Base-by-base conservation (phyloP, 1,140 invertebrate species). In the Muscidifurax raptorellus region DNA sequence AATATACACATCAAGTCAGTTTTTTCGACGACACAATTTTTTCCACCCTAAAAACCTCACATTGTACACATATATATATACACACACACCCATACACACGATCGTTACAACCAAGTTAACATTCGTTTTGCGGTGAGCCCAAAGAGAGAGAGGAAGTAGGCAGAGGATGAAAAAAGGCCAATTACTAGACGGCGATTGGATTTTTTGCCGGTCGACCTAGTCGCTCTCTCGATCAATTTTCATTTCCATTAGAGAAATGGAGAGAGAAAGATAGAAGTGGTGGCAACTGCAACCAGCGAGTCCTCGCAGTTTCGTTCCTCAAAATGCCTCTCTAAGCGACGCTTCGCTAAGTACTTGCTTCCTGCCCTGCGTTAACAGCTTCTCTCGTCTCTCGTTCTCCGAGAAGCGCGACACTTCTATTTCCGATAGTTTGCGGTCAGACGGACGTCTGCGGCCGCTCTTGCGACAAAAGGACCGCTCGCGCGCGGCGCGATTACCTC, bases 351-450 rank as follows among this genome's bases (percentile, higher is more conserved):
- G 84, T 88, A 86, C 86, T 87, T 85, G 85, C 90, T 92, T 91
- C 91, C 91, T 92, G 90, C 84, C 89, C 80, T 66, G 27, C 22
- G 32, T 47, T 76, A 30, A 75, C 30, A 40, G 72, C 32, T n/a
- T 75, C 72, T 32, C 30, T 30, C 78, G 87, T 87, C 88, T n/a
- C n/a, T 88, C 84, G 52, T 59, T 59, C 52, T 27, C 66, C 15
- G 66, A 69, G 83, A 81, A 81, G 67, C 76, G 74, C 81, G 83
- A 89, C 89, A 86, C 87, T 88, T 88, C 87, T 90, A 91, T 92
- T 92, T 91, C 90, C 90, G 90, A 91, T 90, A 89, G 88, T 92
- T 92, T 92, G 91, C 87, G 91, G 91, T 90, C 86, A 89, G 88
- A 87, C 89, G 84, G 30, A 44, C 64, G 64, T 67, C 40, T 32